Evolutionary conservation across 2,113 vertebrate genomes (phyloP), one percentile per base, ranked within the genome.

Genomic region (Otolemur garnettii): DNA sequence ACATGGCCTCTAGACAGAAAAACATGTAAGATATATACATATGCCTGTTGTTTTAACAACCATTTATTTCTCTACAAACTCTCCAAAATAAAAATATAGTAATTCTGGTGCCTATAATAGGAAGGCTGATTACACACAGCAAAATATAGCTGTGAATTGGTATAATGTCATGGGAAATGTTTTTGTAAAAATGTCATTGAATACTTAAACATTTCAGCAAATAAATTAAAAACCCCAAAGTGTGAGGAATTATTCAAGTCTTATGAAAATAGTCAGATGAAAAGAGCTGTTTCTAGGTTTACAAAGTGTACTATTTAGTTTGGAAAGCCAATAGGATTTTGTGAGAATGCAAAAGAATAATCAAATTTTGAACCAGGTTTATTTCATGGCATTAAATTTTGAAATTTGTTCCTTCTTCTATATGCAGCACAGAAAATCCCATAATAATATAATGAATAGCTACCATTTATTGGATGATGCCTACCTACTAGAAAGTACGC

Each of bases 381-480:
- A 9, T n/a, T 50, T 55, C 64, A 87, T 5, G 9, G 21, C 15
- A 66, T 84, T 83, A 84, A 26, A 26, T 53, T 69, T 22, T 95
- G 17, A 33, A 45, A 62, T 85, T 83, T 66, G 5, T 60, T 72
- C 78, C 2, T 83, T 95, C 72, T 90, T 88, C 53, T 74, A 82
- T 1, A 59, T 21, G 1, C 5, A 79, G 77, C 26, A n/a, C 2
- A 86, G 22, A 74, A 42, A 64, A 66, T 86, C 33, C 71, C 85
- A n/a, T 60, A 87, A 81, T 53, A 81, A 78, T 72, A 87, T 19
- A 89, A 92, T 59, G 62, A 87, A 57, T 77, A 77, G 8, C 50
- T 84, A 71, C 2, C 7, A 93, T 38, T 93, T 59, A 26, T 19
- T 38, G 28, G 50, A 10, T 6, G 35, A 2, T 82, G 24, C 71